These are phyloP conservation scores for Hydra vulgaris DNA, from an alignment of 30 jellyfish, hydroid and myxozoan species.

Conservation along the genomic window DNA sequence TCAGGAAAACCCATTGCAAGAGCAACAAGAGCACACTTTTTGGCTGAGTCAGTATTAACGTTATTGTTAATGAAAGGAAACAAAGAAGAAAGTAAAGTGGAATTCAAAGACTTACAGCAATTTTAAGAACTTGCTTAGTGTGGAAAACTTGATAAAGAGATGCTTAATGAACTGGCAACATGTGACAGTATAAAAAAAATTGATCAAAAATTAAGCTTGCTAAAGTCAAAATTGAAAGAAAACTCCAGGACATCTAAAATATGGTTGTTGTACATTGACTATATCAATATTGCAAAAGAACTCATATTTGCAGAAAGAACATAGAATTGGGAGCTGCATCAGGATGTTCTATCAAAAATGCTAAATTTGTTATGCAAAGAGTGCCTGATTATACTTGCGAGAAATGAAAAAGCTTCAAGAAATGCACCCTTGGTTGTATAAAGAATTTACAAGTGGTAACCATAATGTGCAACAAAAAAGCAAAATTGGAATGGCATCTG, in stretches of 20 bases:
- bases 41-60: slow-evolving; percentile 6
- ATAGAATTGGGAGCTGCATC: slow-evolving; percentile 31
- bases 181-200: neutral
- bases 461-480: slow-evolving; percentile 20
- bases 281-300: neutral
- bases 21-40: neutral
- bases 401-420: slow-evolving; percentile 27
- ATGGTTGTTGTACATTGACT: slow-evolving; percentile 37
- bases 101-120: neutral
- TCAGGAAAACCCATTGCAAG: slow-evolving; percentile 21
- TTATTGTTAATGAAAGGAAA: neutral
- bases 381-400: slow-evolving; percentile 34
- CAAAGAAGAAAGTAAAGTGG: neutral
- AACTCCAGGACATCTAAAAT: slow-evolving; percentile 23
- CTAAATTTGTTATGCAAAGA: slow-evolving; percentile 30
- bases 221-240: slow-evolving; percentile 10
- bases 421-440: slow-evolving; percentile 23
- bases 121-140: neutral
- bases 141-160: slow-evolving; percentile 2
- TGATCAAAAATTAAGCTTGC: neutral
- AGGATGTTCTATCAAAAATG: slow-evolving; percentile 14
- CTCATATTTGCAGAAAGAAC: slow-evolving; percentile 42
- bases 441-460: slow-evolving; percentile 12
- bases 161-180: neutral
- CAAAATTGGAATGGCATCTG: slow-evolving; percentile 45